phyloP scores from a whole-genome alignment of 2,797 vertebrate genomes.

The Triplophysa bombifrons region DNA sequence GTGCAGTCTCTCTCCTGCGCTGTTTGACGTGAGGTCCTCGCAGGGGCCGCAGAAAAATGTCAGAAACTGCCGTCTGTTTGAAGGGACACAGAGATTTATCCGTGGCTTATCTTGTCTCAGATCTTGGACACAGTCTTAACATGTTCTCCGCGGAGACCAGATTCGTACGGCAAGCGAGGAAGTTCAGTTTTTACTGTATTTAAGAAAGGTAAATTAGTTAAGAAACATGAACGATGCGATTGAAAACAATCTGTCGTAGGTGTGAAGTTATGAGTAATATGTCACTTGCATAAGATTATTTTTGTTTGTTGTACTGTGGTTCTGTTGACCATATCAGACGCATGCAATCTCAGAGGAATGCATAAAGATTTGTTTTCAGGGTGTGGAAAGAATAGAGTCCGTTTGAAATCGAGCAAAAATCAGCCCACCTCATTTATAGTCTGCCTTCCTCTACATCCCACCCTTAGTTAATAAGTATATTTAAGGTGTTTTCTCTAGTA shows the following conservation, averaged over 20 bases:
- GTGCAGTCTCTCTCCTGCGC: neutral
- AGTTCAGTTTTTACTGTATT: neutral
- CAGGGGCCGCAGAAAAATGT: neutral
- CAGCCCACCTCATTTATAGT: neutral
- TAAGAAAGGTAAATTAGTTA: neutral
- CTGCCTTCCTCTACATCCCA: neutral
- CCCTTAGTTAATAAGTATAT: neutral
- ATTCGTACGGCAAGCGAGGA: slow-evolving; percentile 1
- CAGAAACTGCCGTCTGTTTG: slow-evolving; percentile 9
- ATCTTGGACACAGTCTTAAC: slow-evolving; percentile 23
- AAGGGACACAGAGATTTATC: neutral
- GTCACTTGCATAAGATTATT: neutral
- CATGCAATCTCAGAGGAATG: neutral
- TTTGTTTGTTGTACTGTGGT: slow-evolving; percentile 2
- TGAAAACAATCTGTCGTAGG: neutral
- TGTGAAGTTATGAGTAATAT: neutral
- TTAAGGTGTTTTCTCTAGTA: too few relatives aligned
- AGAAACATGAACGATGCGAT: neutral
- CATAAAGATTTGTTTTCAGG: neutral
- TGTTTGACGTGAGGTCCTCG: neutral
- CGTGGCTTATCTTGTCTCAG: slow-evolving; percentile 21
- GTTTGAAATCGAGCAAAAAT: neutral
- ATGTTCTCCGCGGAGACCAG: neutral
- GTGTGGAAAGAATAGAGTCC: neutral
- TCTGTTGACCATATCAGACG: neutral